Percentiles rank a stretch among this genome's conserved stretches.
Evolutionary conservation across 2,113 vertebrate genomes (phyloP).

Genomic region (Bubalus kerabau): DNA sequence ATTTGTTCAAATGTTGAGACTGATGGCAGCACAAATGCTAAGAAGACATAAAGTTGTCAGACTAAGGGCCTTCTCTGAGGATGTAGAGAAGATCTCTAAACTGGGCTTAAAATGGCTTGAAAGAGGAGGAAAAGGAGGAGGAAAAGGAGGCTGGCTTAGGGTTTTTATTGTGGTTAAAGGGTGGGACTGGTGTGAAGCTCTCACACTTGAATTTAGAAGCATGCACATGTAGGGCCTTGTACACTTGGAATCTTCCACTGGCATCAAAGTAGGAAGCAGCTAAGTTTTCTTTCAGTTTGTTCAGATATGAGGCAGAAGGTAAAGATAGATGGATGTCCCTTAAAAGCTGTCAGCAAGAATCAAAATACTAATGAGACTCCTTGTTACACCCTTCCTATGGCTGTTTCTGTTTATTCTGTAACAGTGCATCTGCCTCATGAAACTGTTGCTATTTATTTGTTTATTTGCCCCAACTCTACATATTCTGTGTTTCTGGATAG

Average conservation of each 20-base stretch:
- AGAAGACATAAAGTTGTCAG: background rate
- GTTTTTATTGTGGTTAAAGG: background rate
- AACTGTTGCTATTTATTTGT: background rate
- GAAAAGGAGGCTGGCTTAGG: background rate
- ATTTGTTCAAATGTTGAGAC: background rate
- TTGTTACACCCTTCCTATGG: background rate
- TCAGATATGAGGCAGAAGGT: background rate
- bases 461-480: background rate
- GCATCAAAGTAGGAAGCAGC: background rate
- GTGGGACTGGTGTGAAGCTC: background rate
- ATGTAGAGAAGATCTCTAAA: background rate
- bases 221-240: fast-evolving
- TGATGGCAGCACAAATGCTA: background rate
- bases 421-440: background rate
- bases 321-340: background rate
- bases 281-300: background rate
- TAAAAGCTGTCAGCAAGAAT: background rate
- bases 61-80: background rate
- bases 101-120: background rate
- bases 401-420: background rate
- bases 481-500: background rate
- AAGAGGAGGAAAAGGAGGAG: background rate
- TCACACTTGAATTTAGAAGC: background rate
- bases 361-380: background rate
- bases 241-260: background rate